Percentiles rank a stretch among this genome's conserved stretches.
These are phyloP conservation scores for Anguilla japonica DNA, from an alignment of 2,113 vertebrate species.

Conservation along the genomic window DNA sequence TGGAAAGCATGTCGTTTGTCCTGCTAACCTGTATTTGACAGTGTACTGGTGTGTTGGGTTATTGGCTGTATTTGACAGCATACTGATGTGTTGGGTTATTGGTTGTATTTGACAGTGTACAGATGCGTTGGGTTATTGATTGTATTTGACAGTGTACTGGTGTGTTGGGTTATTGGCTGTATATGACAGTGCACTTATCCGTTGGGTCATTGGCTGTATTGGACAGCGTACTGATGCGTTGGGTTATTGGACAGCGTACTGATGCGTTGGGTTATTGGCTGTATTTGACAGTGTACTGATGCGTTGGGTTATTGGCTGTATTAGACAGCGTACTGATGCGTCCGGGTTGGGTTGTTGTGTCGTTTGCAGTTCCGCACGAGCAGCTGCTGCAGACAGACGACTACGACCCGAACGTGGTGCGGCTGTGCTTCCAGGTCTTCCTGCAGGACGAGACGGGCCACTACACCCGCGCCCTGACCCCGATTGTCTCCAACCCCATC, in stretches of 20 bases:
- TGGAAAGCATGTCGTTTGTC: too few relatives aligned
- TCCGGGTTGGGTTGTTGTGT: slow-evolving; percentile 40
- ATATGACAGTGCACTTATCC: too few relatives aligned
- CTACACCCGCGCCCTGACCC: slow-evolving; percentile 74
- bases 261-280: neutral
- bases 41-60: neutral
- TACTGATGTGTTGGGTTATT: neutral
- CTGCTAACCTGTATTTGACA: neutral
- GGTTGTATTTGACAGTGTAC: neutral
- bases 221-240: neutral
- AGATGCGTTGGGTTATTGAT: neutral
- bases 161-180: too few relatives aligned
- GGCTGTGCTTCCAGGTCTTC: slow-evolving; percentile 93
- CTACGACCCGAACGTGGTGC: slow-evolving; percentile 94
- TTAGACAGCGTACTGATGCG: neutral
- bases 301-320: slow-evolving; percentile 14
- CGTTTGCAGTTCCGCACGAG: slow-evolving; percentile 80
- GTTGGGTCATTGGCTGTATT: too few relatives aligned
- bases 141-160: neutral
- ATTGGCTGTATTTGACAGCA: neutral
- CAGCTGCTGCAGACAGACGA: slow-evolving; percentile 90
- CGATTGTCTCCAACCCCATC: slow-evolving; percentile 94
- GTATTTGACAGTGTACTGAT: slow-evolving; percentile 17
- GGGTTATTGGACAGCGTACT: neutral
- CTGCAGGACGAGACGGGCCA: slow-evolving; percentile 84